Evolutionary conservation across 2,797 vertebrate genomes (phyloP).

Genomic region (Sebastes oblongus): DNA sequence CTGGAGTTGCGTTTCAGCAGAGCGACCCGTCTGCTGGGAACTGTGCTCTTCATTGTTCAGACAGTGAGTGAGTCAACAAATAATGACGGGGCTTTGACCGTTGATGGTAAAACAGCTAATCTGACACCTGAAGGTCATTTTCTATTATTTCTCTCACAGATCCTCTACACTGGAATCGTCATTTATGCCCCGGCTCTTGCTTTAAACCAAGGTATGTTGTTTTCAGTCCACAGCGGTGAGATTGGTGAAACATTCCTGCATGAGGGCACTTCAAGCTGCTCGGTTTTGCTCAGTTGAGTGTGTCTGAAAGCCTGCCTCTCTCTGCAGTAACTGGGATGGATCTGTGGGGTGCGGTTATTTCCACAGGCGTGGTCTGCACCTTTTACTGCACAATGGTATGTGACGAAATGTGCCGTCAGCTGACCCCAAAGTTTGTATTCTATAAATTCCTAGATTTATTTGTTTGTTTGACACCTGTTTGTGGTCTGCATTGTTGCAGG

Average conservation of each 20-base stretch:
- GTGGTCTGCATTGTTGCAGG: slow-evolving; percentile 79
- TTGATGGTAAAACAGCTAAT: background rate
- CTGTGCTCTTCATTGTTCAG: slow-evolving; percentile 88
- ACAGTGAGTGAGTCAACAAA: slow-evolving; percentile 85
- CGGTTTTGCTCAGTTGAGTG: slow-evolving; percentile 11
- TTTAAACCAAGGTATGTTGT: slow-evolving; percentile 83
- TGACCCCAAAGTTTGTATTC: background rate
- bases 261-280: slow-evolving; percentile 37
- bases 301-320: slow-evolving; percentile 13
- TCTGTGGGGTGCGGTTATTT: slow-evolving; percentile 92
- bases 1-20: slow-evolving; percentile 94
- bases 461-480: background rate
- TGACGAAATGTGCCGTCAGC: slow-evolving; percentile 61
- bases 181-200: slow-evolving; percentile 85
- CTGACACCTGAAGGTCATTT: background rate
- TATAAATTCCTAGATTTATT: background rate
- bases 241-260: slow-evolving; percentile 1
- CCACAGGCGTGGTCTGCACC: slow-evolving; percentile 94
- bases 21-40: slow-evolving; percentile 88
- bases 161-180: slow-evolving; percentile 85
- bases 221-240: background rate
- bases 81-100: slow-evolving; percentile 12
- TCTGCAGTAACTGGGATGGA: slow-evolving; percentile 90
- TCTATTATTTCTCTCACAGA: slow-evolving; percentile 57
- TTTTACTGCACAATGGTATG: slow-evolving; percentile 97